Base-by-base conservation (phyloP, 1,140 invertebrate species). In the Colletes gigas region DNA sequence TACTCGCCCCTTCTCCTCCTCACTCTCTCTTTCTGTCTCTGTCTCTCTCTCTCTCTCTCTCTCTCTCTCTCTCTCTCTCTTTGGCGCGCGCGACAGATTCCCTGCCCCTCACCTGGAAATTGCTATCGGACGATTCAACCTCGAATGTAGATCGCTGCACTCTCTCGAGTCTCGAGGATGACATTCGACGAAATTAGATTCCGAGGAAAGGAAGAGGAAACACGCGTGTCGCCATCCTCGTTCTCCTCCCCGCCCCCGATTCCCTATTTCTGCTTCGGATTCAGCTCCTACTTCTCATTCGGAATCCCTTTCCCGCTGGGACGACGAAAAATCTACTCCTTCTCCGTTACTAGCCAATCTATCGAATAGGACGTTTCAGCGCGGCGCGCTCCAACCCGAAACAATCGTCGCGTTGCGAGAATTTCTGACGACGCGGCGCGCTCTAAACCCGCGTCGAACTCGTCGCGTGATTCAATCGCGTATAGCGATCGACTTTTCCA, bases 151-250 rank as follows among this genome's bases (percentile, higher is more conserved):
- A 87, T 89, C 85, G 84, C 76, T 89, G 85, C 88, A 82, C 82
- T 74, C 70, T 79, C 82, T 66, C 70, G 72, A 84, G 82, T 85
- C 83, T 78, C 72, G 79, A 78, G 82, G 82, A 89, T 88, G 88
- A 89, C 87, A 88, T 88, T 87, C 86, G 81, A 87, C 85, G 83
- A 90, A 90, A 90, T 90, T 90, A 89, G 85, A 89, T 90, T 88
- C 87, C 85, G 72, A 72, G 85, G 75, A 83, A 86, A 84, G 82
- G 85, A 75, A 81, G 62, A 82, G 79, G 83, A 82, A 87, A 84
- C 78, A 86, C 86, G 80, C 68, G n/a, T 71, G 68, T 68, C 68
- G 68, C 81, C 12, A 44, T 70, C 67, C 79, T 41, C 54, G 14
- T 59, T 7, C 63, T 4, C 10, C 6, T n/a, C 10, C 59, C 15